Conservation (phyloP, 1,140 invertebrate species). For the Laodelphax striatellus region DNA sequence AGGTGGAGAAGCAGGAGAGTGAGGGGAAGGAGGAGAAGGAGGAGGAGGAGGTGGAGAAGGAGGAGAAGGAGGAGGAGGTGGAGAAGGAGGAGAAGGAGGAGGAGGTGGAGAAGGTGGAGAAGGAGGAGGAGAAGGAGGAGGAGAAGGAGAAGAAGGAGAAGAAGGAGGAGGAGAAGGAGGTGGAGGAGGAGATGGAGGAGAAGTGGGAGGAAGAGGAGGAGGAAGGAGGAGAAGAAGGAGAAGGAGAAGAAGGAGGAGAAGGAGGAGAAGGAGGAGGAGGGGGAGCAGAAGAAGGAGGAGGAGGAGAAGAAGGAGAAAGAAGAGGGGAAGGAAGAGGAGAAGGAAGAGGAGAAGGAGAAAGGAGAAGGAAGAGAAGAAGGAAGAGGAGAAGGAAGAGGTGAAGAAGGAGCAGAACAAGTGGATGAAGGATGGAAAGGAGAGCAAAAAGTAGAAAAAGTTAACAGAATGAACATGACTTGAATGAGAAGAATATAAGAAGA, state of each 20-base stretch:
- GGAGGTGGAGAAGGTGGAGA: neutral
- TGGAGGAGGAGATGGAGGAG: conserved; percentile 9
- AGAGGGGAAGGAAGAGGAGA: conserved; percentile 1
- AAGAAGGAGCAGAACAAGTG: neutral
- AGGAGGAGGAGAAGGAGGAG: neutral
- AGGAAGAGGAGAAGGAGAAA: neutral
- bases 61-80: too few species aligned
- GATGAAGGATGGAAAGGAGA: too few species aligned
- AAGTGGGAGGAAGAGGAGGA: neutral
- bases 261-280: neutral
- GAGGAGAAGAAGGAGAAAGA: conserved; percentile 15
- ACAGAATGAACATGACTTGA: too few species aligned
- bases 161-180: neutral
- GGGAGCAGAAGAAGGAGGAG: neutral
- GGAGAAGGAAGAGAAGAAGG: conserved; percentile 1
- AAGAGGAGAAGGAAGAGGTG: neutral
- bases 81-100: too few species aligned
- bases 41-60: conserved; percentile 6
- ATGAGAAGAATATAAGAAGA: too few species aligned
- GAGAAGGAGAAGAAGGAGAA: conserved; percentile 7
- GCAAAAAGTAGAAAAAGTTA: too few species aligned
- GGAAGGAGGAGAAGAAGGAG: conserved; percentile 4
- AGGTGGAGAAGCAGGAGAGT: too few species aligned
- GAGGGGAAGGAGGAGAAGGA: neutral
- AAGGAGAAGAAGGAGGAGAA: neutral